Percentiles rank a stretch among this genome's conserved stretches.
These are phyloP conservation scores for Cylas formicarius DNA, from an alignment of 1,140 invertebrate species.

Conservation along the genomic window DNA sequence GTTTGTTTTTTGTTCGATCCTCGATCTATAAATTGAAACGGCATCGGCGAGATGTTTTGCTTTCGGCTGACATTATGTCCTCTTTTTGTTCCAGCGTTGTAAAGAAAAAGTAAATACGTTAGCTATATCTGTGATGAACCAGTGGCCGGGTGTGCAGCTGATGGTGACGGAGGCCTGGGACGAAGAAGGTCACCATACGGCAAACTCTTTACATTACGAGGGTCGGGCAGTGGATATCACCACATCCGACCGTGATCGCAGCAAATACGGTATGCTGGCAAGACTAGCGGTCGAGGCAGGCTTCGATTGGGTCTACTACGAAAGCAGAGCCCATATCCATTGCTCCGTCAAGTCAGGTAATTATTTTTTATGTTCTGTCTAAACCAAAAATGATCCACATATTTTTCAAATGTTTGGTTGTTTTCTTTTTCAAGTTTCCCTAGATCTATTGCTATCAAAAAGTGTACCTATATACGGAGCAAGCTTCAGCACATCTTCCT, in stretches of 20 bases:
- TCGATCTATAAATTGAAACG: too few species aligned
- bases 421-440: neutral
- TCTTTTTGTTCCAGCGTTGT: slow-evolving; percentile 66
- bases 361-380: too few species aligned
- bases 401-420: neutral
- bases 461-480: too few species aligned
- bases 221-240: slow-evolving; percentile 92
- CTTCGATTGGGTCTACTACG: slow-evolving; percentile 98
- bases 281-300: slow-evolving; percentile 92
- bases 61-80: too few species aligned
- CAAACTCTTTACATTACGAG: slow-evolving; percentile 88
- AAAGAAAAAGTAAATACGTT: slow-evolving; percentile 92
- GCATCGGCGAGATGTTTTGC: too few species aligned
- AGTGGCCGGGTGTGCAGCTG: slow-evolving; percentile 90
- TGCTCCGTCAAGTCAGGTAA: slow-evolving; percentile 97
- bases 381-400: neutral
- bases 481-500: too few species aligned
- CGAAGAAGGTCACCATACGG: slow-evolving; percentile 72
- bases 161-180: slow-evolving; percentile 93
- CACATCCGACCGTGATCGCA: slow-evolving; percentile 84
- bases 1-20: too few species aligned
- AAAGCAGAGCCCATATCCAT: slow-evolving; percentile 89
- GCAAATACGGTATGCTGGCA: slow-evolving; percentile 93
- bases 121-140: slow-evolving; percentile 95
- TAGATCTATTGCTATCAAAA: neutral